Evolutionary conservation across 2,888 invertebrate genomes (phyloP).

Genomic region (Melangyna quadrimaculata): DNA sequence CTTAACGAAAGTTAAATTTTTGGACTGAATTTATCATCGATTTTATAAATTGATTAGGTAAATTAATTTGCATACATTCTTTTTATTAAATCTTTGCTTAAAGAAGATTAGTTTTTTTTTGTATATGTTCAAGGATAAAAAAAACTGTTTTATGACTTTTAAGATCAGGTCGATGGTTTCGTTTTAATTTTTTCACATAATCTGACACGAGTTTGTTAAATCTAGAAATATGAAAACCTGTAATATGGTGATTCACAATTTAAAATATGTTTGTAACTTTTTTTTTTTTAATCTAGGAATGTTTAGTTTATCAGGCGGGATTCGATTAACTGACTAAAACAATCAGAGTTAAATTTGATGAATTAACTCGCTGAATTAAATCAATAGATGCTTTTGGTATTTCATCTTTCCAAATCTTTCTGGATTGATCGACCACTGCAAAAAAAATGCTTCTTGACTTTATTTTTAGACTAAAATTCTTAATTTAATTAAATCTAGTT

Average conservation of each 20-base stretch:
- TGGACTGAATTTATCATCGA: not conserved
- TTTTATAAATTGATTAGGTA: too few species aligned
- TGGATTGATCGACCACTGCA: too few species aligned
- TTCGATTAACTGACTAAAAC: too few species aligned
- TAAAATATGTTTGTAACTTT: not conserved
- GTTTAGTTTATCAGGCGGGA: too few species aligned
- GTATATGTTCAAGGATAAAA: not conserved
- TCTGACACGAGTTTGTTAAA: not conserved
- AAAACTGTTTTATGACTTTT: not conserved
- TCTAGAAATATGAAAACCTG: not conserved
- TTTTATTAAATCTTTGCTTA: too few species aligned
- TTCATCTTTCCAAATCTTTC: too few species aligned
- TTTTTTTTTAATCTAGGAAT: not conserved
- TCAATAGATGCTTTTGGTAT: too few species aligned
- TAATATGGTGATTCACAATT: not conserved
- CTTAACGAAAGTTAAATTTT: not conserved
- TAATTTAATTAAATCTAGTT: too few species aligned
- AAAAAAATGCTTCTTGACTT: too few species aligned
- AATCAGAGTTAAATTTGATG: too few species aligned
- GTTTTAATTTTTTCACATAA: not conserved
- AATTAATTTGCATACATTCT: conserved; percentile 26
- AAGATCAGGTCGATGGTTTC: not conserved
- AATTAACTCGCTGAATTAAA: too few species aligned
- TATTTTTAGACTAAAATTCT: too few species aligned
- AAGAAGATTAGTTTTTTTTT: not conserved